phyloP scores from a whole-genome alignment of 2,797 vertebrate species.

The Mormyrops attenuatus region DNA sequence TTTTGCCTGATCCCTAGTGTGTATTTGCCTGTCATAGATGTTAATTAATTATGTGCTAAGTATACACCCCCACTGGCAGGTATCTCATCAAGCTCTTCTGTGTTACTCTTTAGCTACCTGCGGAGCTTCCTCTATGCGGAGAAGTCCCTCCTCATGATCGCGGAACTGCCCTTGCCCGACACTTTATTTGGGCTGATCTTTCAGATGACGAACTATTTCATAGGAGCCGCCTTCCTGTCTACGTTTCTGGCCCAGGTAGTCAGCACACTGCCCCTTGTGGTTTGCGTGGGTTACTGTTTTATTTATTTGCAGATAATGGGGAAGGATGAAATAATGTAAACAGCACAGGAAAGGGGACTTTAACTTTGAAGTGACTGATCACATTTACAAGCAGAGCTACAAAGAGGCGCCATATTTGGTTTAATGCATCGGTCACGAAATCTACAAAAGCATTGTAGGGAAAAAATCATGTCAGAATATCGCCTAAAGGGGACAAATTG shows the following conservation, averaged over 20 bases:
- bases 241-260: slow-evolving; percentile 64
- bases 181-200: slow-evolving; percentile 65
- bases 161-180: slow-evolving; percentile 62
- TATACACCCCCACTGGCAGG: not conserved
- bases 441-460: not conserved
- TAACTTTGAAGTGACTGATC: not conserved
- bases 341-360: not conserved
- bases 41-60: not conserved
- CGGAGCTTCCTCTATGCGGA: slow-evolving; percentile 69
- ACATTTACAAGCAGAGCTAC: not conserved
- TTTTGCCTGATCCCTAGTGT: not conserved
- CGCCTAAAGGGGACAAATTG: not conserved
- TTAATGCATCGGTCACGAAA: not conserved
- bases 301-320: not conserved
- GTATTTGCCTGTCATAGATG: not conserved
- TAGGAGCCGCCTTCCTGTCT: slow-evolving; percentile 65
- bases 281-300: not conserved
- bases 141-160: slow-evolving; percentile 69
- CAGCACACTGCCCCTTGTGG: not conserved
- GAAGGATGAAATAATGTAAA: not conserved
- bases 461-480: not conserved
- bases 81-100: not conserved
- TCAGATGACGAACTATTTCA: slow-evolving; percentile 73
- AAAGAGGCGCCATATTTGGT: not conserved
- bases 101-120: slow-evolving; percentile 58